Evolutionary conservation across 2,888 invertebrate species (phyloP).

Genomic region (Trichopoda pennipes): DNA sequence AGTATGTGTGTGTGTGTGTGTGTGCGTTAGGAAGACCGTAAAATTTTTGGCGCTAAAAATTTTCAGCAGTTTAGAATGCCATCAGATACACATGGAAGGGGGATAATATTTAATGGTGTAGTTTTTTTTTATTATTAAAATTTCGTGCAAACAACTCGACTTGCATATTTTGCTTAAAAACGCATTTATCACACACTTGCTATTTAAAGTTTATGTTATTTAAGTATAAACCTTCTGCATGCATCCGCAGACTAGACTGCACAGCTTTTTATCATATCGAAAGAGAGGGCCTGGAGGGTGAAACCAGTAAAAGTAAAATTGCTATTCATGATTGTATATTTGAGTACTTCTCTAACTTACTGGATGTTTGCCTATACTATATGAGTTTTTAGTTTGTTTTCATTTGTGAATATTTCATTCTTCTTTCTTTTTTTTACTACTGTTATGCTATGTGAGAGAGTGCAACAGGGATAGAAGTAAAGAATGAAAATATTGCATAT

Average conservation of each 20-base stretch:
- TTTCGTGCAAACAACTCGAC: conserved; percentile 41
- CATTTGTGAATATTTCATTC: conserved; percentile 38
- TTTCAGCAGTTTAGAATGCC: conserved; percentile 1
- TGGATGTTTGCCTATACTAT: conserved; percentile 33
- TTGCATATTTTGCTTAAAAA: conserved; percentile 61
- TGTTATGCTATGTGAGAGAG: conserved; percentile 15
- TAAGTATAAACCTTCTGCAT: conserved; percentile 19
- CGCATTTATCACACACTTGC: conserved; percentile 68
- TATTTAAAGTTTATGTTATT: conserved; percentile 47
- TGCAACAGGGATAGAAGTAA: conserved; percentile 40
- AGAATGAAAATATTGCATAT: conserved; percentile 76
- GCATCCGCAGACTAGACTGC: conserved; percentile 9
- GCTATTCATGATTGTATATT: conserved; percentile 61
- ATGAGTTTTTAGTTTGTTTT: conserved; percentile 51
- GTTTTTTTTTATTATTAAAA: conserved; percentile 52
- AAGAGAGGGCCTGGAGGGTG: conserved; percentile 7
- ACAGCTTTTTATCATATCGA: not conserved
- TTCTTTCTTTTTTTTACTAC: not conserved
- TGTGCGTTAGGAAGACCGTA: not conserved
- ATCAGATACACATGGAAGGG: not conserved
- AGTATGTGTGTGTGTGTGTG: not conserved
- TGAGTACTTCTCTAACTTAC: conserved; percentile 33
- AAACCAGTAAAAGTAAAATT: conserved; percentile 54
- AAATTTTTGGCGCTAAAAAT: conserved; percentile 29
- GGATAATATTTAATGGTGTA: conserved; percentile 55